A percentile compares a stretch with the other conserved stretches of the same genome.
These are phyloP conservation scores for Myotis daubentonii DNA, from an alignment of 2,797 vertebrate species.

Conservation along the genomic window DNA sequence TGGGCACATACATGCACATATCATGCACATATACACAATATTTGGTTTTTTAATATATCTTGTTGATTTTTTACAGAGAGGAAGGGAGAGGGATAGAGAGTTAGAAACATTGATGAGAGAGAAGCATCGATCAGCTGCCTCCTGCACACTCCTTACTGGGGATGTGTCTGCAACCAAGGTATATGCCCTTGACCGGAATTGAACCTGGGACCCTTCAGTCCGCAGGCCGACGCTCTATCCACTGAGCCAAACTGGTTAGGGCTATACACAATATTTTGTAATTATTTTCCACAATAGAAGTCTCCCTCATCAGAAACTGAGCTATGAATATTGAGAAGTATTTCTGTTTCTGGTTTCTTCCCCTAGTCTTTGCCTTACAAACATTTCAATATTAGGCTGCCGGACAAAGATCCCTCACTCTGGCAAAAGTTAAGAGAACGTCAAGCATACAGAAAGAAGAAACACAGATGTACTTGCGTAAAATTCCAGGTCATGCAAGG, in stretches of 20 bases:
- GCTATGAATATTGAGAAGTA: not conserved
- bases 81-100: too few species aligned
- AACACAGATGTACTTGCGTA: not conserved
- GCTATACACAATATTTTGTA: not conserved
- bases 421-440: not conserved
- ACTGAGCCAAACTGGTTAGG: too few species aligned
- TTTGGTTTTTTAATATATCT: not conserved
- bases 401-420: not conserved
- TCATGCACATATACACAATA: not conserved
- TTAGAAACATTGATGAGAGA: too few species aligned
- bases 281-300: not conserved
- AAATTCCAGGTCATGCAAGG: not conserved
- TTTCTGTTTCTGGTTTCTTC: slow-evolving; percentile 8
- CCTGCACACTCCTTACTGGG: too few species aligned
- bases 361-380: not conserved
- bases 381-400: not conserved
- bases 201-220: too few species aligned
- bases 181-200: too few species aligned
- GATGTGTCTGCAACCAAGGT: too few species aligned
- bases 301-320: not conserved
- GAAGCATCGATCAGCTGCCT: too few species aligned
- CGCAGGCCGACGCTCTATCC: too few species aligned
- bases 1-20: not conserved
- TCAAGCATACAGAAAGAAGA: not conserved
- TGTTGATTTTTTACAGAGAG: too few species aligned